phyloP scores from a whole-genome alignment of 30 jellyfish, hydroid and myxozoan species.

The Cassiopea andromeda region DNA sequence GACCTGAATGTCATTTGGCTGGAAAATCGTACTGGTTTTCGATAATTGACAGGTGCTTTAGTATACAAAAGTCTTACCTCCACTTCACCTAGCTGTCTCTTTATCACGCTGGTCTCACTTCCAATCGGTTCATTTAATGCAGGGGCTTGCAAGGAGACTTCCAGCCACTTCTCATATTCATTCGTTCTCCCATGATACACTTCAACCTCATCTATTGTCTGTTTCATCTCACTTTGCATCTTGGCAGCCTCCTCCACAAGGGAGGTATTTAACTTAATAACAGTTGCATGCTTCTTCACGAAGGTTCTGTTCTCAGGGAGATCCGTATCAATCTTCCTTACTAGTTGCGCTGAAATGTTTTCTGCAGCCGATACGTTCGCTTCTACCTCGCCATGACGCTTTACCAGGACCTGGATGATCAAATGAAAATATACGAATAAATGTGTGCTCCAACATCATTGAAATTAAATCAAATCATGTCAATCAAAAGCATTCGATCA shows the following conservation, averaged over 20 bases:
- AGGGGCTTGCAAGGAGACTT: neutral
- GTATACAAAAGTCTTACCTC: conserved; percentile 27
- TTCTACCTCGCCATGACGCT: conserved; percentile 27
- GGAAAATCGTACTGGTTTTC: too few relatives aligned
- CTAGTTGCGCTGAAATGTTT: conserved; percentile 1
- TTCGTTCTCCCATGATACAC: conserved; percentile 19
- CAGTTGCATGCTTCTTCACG: conserved; percentile 19
- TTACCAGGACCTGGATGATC: conserved; percentile 15
- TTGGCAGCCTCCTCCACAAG: conserved; percentile 9
- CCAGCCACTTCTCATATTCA: conserved; percentile 21
- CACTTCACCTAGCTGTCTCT: conserved; percentile 48
- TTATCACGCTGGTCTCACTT: conserved; percentile 21
- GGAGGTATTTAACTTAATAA: conserved; percentile 5
- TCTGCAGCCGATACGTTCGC: conserved; percentile 22
- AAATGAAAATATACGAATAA: neutral
- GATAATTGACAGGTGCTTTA: too few relatives aligned
- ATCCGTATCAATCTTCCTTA: neutral
- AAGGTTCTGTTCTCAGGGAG: conserved; percentile 21
- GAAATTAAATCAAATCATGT: neutral
- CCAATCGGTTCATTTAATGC: conserved; percentile 51
- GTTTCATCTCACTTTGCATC: conserved; percentile 14
- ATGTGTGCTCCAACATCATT: neutral
- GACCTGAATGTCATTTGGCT: too few relatives aligned
- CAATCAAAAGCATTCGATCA: too few relatives aligned
- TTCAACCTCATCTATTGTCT: conserved; percentile 5